Conservation (phyloP, 2,888 invertebrate genomes). For the Harmothoe impar region DNA sequence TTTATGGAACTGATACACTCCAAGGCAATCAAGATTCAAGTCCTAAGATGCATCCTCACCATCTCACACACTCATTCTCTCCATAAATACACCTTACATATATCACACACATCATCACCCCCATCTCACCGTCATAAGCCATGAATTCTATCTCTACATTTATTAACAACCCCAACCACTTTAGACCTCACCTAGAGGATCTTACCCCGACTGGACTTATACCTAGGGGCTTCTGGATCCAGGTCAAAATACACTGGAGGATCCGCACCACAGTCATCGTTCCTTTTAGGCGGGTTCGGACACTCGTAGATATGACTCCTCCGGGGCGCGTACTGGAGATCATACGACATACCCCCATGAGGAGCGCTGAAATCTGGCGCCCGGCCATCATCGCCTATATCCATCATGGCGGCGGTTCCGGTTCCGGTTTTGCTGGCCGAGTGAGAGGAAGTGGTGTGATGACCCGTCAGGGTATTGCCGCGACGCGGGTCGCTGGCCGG, state of each 20-base stretch:
- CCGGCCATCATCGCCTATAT: neutral
- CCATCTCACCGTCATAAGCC: neutral
- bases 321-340: slow-evolving; percentile 33
- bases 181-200: neutral
- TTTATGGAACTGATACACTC: neutral
- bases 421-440: slow-evolving; percentile 28
- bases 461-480: neutral
- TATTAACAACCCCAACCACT: too few species aligned
- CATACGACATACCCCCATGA: neutral
- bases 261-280: slow-evolving; percentile 2
- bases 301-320: slow-evolving; percentile 61
- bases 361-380: slow-evolving; percentile 28
- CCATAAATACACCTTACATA: neutral
- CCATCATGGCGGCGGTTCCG: neutral
- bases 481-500: slow-evolving; percentile 44
- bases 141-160: too few species aligned
- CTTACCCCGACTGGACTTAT: slow-evolving; percentile 37
- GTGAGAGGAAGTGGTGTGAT: neutral
- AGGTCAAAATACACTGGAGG: slow-evolving; percentile 62
- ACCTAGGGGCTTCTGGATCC: slow-evolving; percentile 34
- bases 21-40: neutral
- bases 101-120: neutral
- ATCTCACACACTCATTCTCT: neutral
- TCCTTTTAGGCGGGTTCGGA: slow-evolving; percentile 56
- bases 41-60: neutral